Percentiles rank a stretch among this genome's conserved stretches.
Conservation (phyloP, 2,113 vertebrate genomes). For the Bujurquina vittata region DNA sequence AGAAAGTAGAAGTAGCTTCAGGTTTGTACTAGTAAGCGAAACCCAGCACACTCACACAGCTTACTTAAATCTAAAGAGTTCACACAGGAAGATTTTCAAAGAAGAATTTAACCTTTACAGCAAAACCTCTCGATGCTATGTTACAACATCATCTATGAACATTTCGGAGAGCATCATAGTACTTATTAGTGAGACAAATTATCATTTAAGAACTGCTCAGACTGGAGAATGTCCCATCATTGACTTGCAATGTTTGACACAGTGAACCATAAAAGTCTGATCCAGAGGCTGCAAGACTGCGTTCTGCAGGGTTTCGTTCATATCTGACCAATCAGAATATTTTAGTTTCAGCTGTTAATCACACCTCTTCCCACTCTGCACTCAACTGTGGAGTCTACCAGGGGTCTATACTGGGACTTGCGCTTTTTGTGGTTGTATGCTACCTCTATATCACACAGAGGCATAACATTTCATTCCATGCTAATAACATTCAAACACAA, state of each 20-base stretch:
- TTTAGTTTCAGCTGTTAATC: neutral
- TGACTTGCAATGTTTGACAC: neutral
- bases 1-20: neutral
- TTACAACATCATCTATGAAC: neutral
- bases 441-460: neutral
- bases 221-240: neutral
- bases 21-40: neutral
- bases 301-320: neutral
- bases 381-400: neutral
- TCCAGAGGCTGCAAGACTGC: neutral
- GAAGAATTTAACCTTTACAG: neutral
- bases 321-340: neutral
- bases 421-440: neutral
- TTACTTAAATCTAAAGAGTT: neutral
- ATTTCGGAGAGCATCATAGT: neutral
- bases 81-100: neutral
- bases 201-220: neutral
- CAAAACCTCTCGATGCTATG: neutral
- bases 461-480: neutral
- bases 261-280: neutral
- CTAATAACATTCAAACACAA: neutral
- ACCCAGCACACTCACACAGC: neutral
- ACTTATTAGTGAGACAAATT: neutral
- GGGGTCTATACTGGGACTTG: neutral
- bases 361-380: neutral